Percentiles rank a stretch among this genome's conserved stretches.
Evolutionary conservation across 2,888 invertebrate species (phyloP).

Genomic region (Bedellia somnulentella): DNA sequence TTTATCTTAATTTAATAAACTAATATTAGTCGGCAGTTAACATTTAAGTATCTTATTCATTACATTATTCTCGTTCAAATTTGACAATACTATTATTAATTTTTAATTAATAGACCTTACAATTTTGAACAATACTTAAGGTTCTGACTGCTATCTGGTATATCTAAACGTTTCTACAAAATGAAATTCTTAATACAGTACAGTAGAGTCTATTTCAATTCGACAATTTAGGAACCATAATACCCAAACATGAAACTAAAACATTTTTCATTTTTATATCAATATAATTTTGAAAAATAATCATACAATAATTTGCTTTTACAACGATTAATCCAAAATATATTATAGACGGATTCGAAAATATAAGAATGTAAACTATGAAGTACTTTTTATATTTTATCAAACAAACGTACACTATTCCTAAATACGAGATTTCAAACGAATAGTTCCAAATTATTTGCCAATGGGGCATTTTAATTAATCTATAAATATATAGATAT

Average conservation of each 20-base stretch:
- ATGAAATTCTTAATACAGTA: conserved; percentile 54
- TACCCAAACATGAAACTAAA: conserved; percentile 59
- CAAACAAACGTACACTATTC: conserved; percentile 23
- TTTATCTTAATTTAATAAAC: conserved; percentile 3
- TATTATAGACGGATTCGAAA: conserved; percentile 55
- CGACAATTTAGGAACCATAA: conserved; percentile 63
- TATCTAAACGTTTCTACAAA: conserved; percentile 54
- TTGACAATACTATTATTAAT: too few relatives aligned
- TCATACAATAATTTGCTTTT: conserved; percentile 31
- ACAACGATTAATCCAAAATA: conserved; percentile 44
- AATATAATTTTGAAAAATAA: conserved; percentile 55
- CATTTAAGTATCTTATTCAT: too few relatives aligned
- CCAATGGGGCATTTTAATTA: conserved; percentile 47
- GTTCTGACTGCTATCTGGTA: conserved; percentile 56
- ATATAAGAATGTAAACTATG: conserved; percentile 37
- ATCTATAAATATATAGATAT: conserved; percentile 48
- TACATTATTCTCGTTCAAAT: too few relatives aligned
- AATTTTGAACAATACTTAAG: conserved; percentile 43
- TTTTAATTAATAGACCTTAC: conserved; percentile 47
- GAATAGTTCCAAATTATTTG: conserved; percentile 27
- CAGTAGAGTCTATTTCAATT: conserved; percentile 61
- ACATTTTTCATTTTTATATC: conserved; percentile 35
- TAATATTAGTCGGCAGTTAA: conserved; percentile 36
- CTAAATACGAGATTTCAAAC: conserved; percentile 41
- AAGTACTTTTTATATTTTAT: conserved; percentile 13